Conservation (phyloP, 2,888 invertebrate species). For the Machimus atricapillus region DNA sequence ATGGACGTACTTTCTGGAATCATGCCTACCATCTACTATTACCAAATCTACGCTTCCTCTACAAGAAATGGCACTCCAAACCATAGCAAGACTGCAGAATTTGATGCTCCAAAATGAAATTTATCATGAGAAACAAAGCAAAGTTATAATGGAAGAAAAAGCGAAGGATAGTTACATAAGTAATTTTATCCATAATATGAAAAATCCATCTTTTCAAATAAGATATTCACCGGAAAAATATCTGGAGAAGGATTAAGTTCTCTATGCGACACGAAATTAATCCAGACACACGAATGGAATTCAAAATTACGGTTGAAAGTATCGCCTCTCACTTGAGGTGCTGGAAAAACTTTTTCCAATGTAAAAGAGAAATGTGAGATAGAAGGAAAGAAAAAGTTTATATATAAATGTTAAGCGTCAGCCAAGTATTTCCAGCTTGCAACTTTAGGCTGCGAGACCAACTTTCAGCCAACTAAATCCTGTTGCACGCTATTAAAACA, state of each 20-base stretch:
- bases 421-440: neutral
- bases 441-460: neutral
- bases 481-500: conserved; percentile 14
- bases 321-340: conserved; percentile 10
- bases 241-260: conserved; percentile 27
- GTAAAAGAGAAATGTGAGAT: neutral
- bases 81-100: too few species aligned
- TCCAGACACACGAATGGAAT: conserved; percentile 4
- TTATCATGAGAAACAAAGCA: neutral
- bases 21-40: too few species aligned
- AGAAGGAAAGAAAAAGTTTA: neutral
- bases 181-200: conserved; percentile 11
- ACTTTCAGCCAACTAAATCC: neutral
- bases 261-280: conserved; percentile 5
- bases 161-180: neutral
- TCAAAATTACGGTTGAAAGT: conserved; percentile 5
- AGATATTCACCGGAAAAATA: conserved; percentile 20
- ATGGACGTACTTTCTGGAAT: too few species aligned
- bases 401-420: neutral
- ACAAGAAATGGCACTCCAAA: too few species aligned
- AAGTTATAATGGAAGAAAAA: neutral
- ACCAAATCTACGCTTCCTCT: too few species aligned
- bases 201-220: conserved; percentile 19
- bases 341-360: neutral
- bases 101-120: too few species aligned